Evolutionary conservation across 2,888 invertebrate species (phyloP).

Genomic region (Mellilla xanthometata): DNA sequence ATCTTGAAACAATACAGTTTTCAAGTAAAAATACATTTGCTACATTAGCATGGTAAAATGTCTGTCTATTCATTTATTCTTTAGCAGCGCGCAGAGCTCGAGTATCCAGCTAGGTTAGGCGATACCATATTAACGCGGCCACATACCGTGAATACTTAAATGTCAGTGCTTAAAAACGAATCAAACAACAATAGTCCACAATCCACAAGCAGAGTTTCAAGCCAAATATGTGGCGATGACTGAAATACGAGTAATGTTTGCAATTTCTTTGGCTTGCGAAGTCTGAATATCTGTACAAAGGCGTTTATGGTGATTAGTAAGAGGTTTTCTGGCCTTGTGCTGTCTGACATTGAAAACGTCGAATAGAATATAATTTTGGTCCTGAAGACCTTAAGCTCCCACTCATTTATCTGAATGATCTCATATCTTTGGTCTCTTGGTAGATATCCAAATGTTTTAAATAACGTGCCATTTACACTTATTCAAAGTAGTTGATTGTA

Average conservation of each 20-base stretch:
- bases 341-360: constrained; percentile 66
- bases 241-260: constrained; percentile 41
- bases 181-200: constrained; percentile 42
- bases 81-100: background rate
- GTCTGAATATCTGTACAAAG: constrained; percentile 44
- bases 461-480: no score
- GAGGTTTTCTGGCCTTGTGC: constrained; percentile 62
- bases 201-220: constrained; percentile 37
- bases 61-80: constrained; percentile 5
- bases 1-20: background rate
- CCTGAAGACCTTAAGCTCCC: constrained; percentile 47
- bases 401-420: constrained; percentile 35
- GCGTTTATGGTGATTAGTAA: constrained; percentile 67
- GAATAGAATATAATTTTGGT: constrained; percentile 64
- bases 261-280: constrained; percentile 41
- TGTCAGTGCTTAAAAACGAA: constrained; percentile 39
- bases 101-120: constrained; percentile 19
- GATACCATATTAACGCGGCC: constrained; percentile 18
- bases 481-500: no score
- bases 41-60: constrained; percentile 10
- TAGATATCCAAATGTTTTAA: no score
- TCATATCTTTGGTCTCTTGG: constrained; percentile 8
- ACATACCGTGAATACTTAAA: constrained; percentile 32
- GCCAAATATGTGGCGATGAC: constrained; percentile 43
- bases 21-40: background rate